Percentiles rank a stretch among this genome's conserved stretches.
Conservation (phyloP, 2,888 invertebrate genomes). For the Holacanthella duospinosa region DNA sequence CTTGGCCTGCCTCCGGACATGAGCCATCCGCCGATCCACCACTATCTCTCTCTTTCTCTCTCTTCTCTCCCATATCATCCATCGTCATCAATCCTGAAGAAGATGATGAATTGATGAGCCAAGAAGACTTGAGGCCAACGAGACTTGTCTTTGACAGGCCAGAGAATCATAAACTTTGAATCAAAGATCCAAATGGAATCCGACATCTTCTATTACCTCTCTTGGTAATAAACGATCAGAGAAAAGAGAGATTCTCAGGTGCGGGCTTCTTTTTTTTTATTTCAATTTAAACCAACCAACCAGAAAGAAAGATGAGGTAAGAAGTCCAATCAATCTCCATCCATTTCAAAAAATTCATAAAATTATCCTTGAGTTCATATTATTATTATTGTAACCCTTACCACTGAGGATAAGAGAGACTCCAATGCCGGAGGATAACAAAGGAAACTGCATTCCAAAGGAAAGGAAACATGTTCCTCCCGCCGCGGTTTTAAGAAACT, state of each 20-base stretch:
- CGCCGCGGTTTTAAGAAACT: no score
- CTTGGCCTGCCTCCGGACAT: slow-evolving; percentile 1
- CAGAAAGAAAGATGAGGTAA: neutral
- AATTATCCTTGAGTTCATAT: neutral
- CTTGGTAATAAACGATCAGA: neutral
- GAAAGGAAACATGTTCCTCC: no score
- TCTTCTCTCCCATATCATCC: neutral
- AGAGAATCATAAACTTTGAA: neutral
- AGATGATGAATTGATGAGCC: neutral
- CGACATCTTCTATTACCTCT: neutral
- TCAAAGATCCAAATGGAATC: neutral
- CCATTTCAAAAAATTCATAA: slow-evolving; percentile 17
- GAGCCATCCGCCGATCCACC: neutral
- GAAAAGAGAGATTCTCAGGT: neutral
- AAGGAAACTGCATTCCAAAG: neutral
- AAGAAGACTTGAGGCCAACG: neutral
- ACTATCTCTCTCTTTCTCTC: neutral
- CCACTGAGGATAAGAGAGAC: no score
- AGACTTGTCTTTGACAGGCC: neutral
- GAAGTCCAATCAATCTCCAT: slow-evolving; percentile 23
- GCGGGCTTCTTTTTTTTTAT: neutral
- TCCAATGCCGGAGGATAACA: neutral
- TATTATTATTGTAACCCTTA: neutral
- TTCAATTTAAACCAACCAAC: neutral
- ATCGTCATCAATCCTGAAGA: neutral